A percentile compares a stretch with the other conserved stretches of the same genome.
Evolutionary conservation across 2,888 invertebrate species (phyloP).

Genomic region (Drosophila neonasuta): DNA sequence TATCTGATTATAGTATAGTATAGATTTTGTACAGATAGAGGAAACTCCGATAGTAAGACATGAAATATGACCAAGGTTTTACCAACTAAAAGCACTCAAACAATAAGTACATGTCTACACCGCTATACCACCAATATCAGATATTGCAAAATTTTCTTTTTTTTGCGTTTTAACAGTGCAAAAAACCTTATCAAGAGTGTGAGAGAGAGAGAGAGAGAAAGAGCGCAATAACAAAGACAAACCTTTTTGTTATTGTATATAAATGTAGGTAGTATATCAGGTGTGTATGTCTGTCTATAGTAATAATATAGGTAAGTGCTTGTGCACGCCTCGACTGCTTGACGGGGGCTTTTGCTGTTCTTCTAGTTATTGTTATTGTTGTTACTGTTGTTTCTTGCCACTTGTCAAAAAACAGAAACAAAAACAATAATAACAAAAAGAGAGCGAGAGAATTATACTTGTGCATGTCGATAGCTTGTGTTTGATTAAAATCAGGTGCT

Average conservation of each 20-base stretch:
- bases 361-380: constrained; percentile 5
- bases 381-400: constrained; percentile 17
- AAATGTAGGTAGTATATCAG: constrained; percentile 6
- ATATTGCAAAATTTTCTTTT: constrained; percentile 52
- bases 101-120: constrained; percentile 15
- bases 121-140: constrained; percentile 21
- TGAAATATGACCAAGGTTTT: constrained; percentile 44
- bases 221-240: constrained; percentile 31
- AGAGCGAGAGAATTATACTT: constrained; percentile 14
- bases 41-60: constrained; percentile 30
- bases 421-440: constrained; percentile 1
- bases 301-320: constrained; percentile 37
- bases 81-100: constrained; percentile 37
- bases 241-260: constrained; percentile 28
- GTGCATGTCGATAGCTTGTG: constrained; percentile 31
- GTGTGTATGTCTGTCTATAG: constrained; percentile 9
- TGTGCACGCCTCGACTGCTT: constrained; percentile 31
- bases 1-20: constrained; percentile 4
- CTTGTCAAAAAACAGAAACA: constrained; percentile 34
- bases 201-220: constrained; percentile 1
- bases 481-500: constrained; percentile 61
- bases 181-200: constrained; percentile 52
- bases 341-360: constrained; percentile 8
- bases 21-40: constrained; percentile 5
- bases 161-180: constrained; percentile 36